phyloP scores from a whole-genome alignment of 2,113 vertebrate genomes.

The Nycticorax nycticorax region DNA sequence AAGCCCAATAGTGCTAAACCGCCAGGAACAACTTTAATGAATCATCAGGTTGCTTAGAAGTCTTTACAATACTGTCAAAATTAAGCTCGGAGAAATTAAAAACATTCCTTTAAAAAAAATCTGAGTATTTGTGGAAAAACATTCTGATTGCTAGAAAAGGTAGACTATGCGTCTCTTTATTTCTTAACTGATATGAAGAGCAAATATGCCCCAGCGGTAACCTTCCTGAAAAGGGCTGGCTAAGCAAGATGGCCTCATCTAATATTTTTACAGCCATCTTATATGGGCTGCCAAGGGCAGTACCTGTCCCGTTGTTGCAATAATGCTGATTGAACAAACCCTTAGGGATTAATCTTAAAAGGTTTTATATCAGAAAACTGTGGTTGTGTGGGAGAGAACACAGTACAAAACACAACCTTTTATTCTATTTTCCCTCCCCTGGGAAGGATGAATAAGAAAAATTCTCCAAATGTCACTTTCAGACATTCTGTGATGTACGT shows the following conservation, averaged over 20 bases:
- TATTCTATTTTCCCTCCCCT: not conserved
- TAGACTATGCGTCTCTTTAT: not conserved
- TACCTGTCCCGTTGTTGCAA: not conserved
- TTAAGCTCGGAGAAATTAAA: not conserved
- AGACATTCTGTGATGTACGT: not conserved
- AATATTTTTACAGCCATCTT: not conserved
- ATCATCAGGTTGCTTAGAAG: not conserved
- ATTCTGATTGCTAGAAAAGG: not conserved
- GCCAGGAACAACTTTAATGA: not conserved
- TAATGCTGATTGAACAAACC: not conserved
- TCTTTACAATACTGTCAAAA: not conserved
- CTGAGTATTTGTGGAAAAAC: not conserved
- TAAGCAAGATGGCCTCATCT: not conserved
- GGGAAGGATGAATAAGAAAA: not conserved
- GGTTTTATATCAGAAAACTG: not conserved
- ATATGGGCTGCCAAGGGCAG: not conserved
- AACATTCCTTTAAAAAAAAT: not conserved
- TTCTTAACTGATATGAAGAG: not conserved
- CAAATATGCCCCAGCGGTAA: not conserved
- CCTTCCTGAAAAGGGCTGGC: not conserved
- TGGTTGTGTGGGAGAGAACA: not conserved
- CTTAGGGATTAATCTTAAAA: not conserved
- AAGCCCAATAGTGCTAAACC: not conserved
- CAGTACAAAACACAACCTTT: not conserved
- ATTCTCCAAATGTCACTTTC: not conserved